Evolutionary conservation across 2,797 vertebrate genomes (phyloP), one percentile per base, ranked within the genome.

Genomic region (Kryptopterus vitreolus): DNA sequence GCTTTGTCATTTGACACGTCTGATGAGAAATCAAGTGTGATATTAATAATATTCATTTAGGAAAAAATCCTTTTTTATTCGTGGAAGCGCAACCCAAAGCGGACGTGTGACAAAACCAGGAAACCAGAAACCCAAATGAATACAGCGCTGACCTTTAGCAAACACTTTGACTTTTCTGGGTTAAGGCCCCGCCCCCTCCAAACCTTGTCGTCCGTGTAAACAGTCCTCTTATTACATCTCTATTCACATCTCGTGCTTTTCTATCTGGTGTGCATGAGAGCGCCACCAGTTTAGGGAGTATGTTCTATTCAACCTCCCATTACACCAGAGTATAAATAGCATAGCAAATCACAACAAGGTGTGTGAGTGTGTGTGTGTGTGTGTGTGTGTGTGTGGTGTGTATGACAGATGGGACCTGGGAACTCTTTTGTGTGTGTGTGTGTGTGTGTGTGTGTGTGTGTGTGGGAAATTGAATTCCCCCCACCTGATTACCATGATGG

Each of bases 401-500:
- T 81, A 79, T 84, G 83, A 85, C 86, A 88, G 86, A 86, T 86
- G 85, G 82, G 78, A 80, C 66, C 65, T n/a, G 73, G 69, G 10
- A 43, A 43, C 78, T 31, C 77, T 83, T 80, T 77, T 58, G 76
- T 75, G 61, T 70, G 3, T 62, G 59, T 35, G 53, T 55, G 58
- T 78, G 63, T 78, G 79, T 83, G 63, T 43, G 46, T 82, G 77
- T 69, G 69, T 58, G 69, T 75, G 61, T 70, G 52, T 33, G 52
- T 71, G 61, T 83, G 77, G 86, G 85, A 87, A 85, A 84, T 65
- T 81, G 77, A 84, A 86, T 80, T 58, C 82, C 77, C 80, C 82
- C 61, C 77, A 83, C 82, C 84, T 80, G 79, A 87, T 86, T 83
- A 83, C 84, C 79, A 76, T 76, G 81, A 76, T 80, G 80, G 83